Evolutionary conservation across 2,888 invertebrate genomes (phyloP), one percentile per base, ranked within the genome.

Genomic region (Tachina fera): DNA sequence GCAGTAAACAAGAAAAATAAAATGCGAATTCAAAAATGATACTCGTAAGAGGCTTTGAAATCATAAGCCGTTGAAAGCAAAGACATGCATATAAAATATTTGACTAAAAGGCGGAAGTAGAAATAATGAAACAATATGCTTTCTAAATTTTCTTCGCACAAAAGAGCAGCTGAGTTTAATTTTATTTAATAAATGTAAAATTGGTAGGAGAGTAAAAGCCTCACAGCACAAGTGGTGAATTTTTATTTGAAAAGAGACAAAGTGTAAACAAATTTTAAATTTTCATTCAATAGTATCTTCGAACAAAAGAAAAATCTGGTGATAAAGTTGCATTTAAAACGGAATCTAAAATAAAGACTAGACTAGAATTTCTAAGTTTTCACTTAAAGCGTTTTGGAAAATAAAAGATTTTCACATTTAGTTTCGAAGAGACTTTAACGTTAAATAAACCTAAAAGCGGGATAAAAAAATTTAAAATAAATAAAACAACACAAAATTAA

Each of bases 351-450:
- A 83, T 45, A 61, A 74, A 77, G 56, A 72, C 45, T 31, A 31
- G 47, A 41, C 41, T 60, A 82, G 85, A 86, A 86, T 86, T 86
- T 86, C 78, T 86, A 86, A 53, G 85, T 75, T 86, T 86, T 86
- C 85, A 47, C 79, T 75, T 58, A 47, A 71, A 78, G 70, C 56
- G 11, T 8, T 22, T 60, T 3, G 3, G 14, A 31, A 63, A 72
- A 63, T 53, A 49, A 63, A 22, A 43, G 39, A 72, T 53, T 87
- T 81, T 87, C 71, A 76, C 71, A 77, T 88, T 91, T 88, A 91
- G 91, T 91, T 90, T 89, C 85, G 83, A 88, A 88, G 85, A 88
- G 90, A 88, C 90, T 88, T 88, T 89, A 80, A 89, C 83, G 86
- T 72, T 83, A 86, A 88, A 83, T 79, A 87, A 89, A 90, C 89